Percentiles rank a stretch among this genome's conserved stretches.
phyloP scores from a whole-genome alignment of 2,888 invertebrate genomes.

The Cephalotes varians region DNA sequence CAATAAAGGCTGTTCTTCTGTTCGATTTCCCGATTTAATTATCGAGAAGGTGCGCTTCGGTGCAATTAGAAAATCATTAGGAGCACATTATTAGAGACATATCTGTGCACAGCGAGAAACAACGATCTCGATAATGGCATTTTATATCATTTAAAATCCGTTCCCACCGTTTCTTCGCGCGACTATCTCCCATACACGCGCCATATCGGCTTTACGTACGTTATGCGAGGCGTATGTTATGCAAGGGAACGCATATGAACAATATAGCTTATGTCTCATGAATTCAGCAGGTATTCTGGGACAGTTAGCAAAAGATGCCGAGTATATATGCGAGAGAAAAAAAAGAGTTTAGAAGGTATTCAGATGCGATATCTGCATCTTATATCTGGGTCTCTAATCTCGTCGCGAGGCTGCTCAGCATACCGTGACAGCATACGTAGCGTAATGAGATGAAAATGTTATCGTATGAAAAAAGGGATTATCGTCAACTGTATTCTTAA shows the following conservation, averaged over 20 bases:
- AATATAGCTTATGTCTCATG: background rate
- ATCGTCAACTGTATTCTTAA: slow-evolving; percentile 16
- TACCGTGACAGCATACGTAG: background rate
- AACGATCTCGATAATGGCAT: background rate
- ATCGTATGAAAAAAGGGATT: slow-evolving; percentile 5
- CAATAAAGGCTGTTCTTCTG: background rate
- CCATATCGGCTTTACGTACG: background rate
- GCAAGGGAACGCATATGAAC: background rate
- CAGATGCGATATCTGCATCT: background rate
- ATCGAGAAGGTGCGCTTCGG: background rate
- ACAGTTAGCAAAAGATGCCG: background rate
- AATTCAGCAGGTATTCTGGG: background rate
- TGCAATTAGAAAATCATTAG: slow-evolving; percentile 34
- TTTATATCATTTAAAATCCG: slow-evolving; percentile 14
- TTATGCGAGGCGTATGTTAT: slow-evolving; percentile 1
- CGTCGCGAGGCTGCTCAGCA: background rate
- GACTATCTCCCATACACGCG: background rate
- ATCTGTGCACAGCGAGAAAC: background rate
- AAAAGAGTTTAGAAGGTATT: background rate
- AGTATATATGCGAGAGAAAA: slow-evolving; percentile 5
- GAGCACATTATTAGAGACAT: background rate
- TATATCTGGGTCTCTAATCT: slow-evolving; percentile 15
- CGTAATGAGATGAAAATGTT: slow-evolving; percentile 26
- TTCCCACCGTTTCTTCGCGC: background rate
- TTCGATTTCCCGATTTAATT: background rate